Percentiles rank a stretch among this genome's conserved stretches.
Conservation (phyloP, 92 coral and sea anemone species). For the Micromussa lordhowensis region DNA sequence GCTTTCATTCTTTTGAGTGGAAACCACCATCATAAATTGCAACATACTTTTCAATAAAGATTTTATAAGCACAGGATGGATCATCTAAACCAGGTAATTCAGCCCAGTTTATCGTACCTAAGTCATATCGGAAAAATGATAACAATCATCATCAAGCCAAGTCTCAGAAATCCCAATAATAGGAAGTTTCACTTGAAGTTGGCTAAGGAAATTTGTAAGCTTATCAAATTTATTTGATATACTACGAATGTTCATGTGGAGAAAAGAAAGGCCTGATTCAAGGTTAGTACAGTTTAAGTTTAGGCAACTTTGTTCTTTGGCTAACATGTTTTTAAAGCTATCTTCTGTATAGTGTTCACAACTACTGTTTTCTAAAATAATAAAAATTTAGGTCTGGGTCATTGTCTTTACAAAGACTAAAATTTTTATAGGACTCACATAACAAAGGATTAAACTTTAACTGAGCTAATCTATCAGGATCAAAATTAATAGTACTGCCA, state of each 20-base stretch:
- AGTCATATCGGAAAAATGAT: no score
- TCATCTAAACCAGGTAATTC: no score
- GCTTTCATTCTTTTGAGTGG: no score
- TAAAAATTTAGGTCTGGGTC: constrained; percentile 46
- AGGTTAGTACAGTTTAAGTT: neutral
- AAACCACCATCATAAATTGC: no score
- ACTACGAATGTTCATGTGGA: constrained; percentile 9
- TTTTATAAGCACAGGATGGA: no score
- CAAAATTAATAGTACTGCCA: constrained; percentile 45
- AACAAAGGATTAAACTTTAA: constrained; percentile 36
- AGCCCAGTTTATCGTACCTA: no score
- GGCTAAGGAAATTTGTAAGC: no score
- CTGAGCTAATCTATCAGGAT: constrained; percentile 7
- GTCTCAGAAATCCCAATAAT: no score
- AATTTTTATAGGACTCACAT: constrained; percentile 32
- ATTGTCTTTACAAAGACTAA: constrained; percentile 46
- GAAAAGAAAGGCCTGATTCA: constrained; percentile 7
- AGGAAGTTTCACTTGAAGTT: no score
- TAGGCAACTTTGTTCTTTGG: constrained; percentile 14
- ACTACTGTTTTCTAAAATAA: constrained; percentile 24
- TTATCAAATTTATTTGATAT: neutral
- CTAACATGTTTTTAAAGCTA: constrained; percentile 48
- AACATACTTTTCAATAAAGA: no score
- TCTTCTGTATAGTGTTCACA: constrained; percentile 50
- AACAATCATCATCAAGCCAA: no score